Evolutionary conservation across 2,888 invertebrate species (phyloP).

Genomic region (Ferdinandea cuprea): DNA sequence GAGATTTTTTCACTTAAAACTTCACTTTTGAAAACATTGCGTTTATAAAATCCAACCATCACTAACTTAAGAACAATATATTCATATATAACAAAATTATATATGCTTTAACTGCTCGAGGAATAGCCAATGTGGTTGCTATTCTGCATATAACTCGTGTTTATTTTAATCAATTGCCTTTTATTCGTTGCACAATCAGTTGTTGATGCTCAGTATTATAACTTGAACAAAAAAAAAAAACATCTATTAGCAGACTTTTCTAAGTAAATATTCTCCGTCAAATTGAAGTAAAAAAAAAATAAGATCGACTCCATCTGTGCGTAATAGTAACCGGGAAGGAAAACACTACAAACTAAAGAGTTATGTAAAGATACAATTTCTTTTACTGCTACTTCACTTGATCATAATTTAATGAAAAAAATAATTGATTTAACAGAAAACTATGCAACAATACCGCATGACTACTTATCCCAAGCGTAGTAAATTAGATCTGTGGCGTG

Average conservation of each 20-base stretch:
- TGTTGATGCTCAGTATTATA: background rate
- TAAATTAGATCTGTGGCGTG: constrained; percentile 31
- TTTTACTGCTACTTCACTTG: background rate
- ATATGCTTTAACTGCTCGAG: too few species aligned
- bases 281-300: background rate
- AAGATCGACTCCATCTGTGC: background rate
- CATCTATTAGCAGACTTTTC: constrained; percentile 8
- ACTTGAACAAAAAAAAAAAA: background rate
- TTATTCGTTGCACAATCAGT: constrained; percentile 27
- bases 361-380: constrained; percentile 4
- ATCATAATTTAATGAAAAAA: constrained; percentile 29
- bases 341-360: background rate
- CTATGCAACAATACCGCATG: constrained; percentile 26
- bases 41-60: too few species aligned
- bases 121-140: too few species aligned
- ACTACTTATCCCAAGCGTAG: constrained; percentile 29
- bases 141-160: too few species aligned
- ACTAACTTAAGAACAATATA: too few species aligned
- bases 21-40: too few species aligned
- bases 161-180: too few species aligned
- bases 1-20: too few species aligned
- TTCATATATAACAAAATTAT: too few species aligned
- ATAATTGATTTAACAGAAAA: constrained; percentile 40
- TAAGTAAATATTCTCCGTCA: constrained; percentile 24
- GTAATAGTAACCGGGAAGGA: constrained; percentile 15